Evolutionary conservation across 2,888 invertebrate species (phyloP), one percentile per base, ranked within the genome.

Genomic region (Monochamus alternatus): DNA sequence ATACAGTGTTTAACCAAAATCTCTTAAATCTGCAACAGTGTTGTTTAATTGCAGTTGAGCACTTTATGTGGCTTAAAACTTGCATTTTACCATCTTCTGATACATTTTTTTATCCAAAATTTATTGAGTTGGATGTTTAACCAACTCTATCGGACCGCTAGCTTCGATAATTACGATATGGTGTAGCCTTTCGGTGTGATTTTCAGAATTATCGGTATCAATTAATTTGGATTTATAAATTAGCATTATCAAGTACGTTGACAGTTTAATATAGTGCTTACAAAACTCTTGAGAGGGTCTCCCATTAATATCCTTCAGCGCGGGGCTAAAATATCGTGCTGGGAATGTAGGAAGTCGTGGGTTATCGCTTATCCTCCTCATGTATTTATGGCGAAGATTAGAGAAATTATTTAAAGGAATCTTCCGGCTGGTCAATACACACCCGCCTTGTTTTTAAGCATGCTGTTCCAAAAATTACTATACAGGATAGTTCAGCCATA

Each of bases 221-320:
- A 68, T 69, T 69, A 69, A 69, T 69, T 69, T 59, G 43, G 58
- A 73, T 66, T 71, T 75, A 80, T 79, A 75, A 77, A 77, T 77
- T 75, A 72, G 52, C 63, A 78, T 81, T 81, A 81, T 81, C 79
- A 75, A 66, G 43, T 55, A 55, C 73, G 79, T 73, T 81, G 80
- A 81, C 80, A 79, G 73, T 64, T 64, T 78, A 75, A 81, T 78
- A 81, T 77, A 79, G 76, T 78, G 78, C 70, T 59, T 75, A 79
- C 79, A 81, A 81, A 81, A 81, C 79, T 78, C 81, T 75, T 70
- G 65, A 68, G 74, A 73, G 67, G 67, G 71, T 65, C 63, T 63
- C 73, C 70, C 78, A 81, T 81, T 81, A 75, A 77, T 78, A 77
- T 65, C 55, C 67, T 44, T 75, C 75, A 73, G 30, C 73, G 31